Base-by-base conservation (phyloP, 2,888 invertebrate genomes). In the Aleiodes leptofemur region DNA sequence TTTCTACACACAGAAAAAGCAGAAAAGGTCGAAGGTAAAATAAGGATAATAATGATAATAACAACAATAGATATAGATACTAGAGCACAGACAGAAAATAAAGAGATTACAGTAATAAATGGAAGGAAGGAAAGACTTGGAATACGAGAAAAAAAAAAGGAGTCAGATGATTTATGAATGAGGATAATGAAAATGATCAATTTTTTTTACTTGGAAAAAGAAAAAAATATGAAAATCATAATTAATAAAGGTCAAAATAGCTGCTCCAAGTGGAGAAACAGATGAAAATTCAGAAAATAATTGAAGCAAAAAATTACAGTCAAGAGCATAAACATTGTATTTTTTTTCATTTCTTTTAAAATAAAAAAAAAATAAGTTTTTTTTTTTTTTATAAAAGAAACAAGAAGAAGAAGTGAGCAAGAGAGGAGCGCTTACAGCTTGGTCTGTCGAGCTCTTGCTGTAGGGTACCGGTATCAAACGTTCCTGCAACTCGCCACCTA, bases 361-460 rank as follows among this genome's bases (percentile, higher is more conserved):
- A 76, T 76, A 79, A 74, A 77, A 71, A 77, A 43, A 8, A 43
- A 11, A 34, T 34, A 34, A 34, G 5, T 6, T 6, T 4, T 34
- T 43, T 43, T 43, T 43, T 43, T 43, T 77, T 73, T 71, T 72
- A 80, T 76, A 79, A 72, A 74, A 85, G 81, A 83, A 80, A 84
- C 78, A 85, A 82, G 83, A 82, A 84, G 81, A 85, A 81, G 86
- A 86, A 87, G 91, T 92, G 92, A 93, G 93, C 92, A 92, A 87
- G 87, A 89, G 88, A 89, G 87, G 88, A 88, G 88, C 89, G 95
- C 98, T 98, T 98, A 98, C 98, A 97, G 98, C 98, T 96, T 98
- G 98, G 94, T 98, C 98, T 93, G 98, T 98, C 92, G 97, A 97
- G 93, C 97, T 97, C 96, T 98, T 98, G 97, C 98, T 98, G 96